These are phyloP conservation scores for Candoia aspera DNA, from an alignment of 2,113 vertebrate species.

Conservation along the genomic window DNA sequence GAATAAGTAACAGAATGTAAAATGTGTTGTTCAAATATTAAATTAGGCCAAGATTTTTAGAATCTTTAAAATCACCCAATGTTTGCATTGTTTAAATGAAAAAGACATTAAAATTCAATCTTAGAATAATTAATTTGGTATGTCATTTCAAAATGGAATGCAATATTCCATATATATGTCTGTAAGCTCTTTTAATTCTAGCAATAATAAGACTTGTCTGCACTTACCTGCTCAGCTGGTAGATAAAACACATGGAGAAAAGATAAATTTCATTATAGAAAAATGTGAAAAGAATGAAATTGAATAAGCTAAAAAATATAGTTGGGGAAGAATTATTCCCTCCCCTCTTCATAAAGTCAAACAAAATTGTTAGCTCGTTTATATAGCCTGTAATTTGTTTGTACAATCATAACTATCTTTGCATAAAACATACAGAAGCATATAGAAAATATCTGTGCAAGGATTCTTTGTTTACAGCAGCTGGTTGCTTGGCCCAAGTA, in stretches of 20 bases:
- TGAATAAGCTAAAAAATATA: not conserved
- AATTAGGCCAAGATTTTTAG: not conserved
- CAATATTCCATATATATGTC: constrained; percentile 38
- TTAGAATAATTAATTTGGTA: constrained; percentile 17
- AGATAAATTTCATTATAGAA: not conserved
- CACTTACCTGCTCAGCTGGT: not conserved
- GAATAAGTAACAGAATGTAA: constrained; percentile 8
- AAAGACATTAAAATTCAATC: not conserved
- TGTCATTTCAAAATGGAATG: not conserved
- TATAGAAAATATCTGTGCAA: not conserved
- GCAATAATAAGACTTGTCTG: not conserved
- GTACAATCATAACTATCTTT: not conserved
- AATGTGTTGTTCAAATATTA: not conserved
- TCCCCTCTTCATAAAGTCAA: not conserved
- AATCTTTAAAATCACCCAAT: not conserved
- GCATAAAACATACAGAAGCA: no score
- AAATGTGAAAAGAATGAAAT: constrained; percentile 1
- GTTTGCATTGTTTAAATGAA: not conserved
- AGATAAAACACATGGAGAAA: not conserved
- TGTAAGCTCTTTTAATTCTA: constrained; percentile 30
- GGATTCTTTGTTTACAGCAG: not conserved
- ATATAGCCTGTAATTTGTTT: not conserved
- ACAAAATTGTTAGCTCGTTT: not conserved
- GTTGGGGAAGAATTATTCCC: not conserved
- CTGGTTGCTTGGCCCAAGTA: not conserved